These are phyloP conservation scores for Pollenia amentaria DNA, from an alignment of 2,888 invertebrate species.

Conservation along the genomic window DNA sequence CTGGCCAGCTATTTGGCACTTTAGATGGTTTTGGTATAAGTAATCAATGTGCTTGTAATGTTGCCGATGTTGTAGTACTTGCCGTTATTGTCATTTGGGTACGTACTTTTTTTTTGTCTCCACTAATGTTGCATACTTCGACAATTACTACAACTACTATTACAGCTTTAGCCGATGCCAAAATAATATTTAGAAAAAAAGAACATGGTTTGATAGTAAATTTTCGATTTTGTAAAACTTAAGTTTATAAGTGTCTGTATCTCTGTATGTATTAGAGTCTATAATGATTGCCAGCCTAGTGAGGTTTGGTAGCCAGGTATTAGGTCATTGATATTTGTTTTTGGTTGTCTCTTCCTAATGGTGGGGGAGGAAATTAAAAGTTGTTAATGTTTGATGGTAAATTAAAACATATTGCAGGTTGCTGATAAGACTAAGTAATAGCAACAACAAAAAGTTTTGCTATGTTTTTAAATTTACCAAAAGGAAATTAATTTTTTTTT, in stretches of 20 bases:
- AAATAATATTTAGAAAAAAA: slow-evolving; percentile 49
- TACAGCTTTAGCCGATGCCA: slow-evolving; percentile 65
- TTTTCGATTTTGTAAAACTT: slow-evolving; percentile 65
- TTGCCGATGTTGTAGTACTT: slow-evolving; percentile 54
- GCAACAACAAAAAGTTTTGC: slow-evolving; percentile 45
- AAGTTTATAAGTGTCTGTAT: slow-evolving; percentile 56
- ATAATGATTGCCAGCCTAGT: slow-evolving; percentile 4
- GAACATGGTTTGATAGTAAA: slow-evolving; percentile 56
- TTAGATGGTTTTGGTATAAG: slow-evolving; percentile 67
- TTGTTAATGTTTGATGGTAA: slow-evolving; percentile 74
- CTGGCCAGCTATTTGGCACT: slow-evolving; percentile 72
- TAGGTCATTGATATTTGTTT: slow-evolving; percentile 73
- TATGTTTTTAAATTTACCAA: slow-evolving; percentile 48
- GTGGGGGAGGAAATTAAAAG: slow-evolving; percentile 72
- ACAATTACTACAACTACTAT: slow-evolving; percentile 14
- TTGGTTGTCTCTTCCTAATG: slow-evolving; percentile 45
- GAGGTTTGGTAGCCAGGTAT: slow-evolving; percentile 53
- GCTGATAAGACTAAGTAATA: slow-evolving; percentile 60
- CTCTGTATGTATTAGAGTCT: slow-evolving; percentile 11
- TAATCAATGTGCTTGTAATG: slow-evolving; percentile 71
- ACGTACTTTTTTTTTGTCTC: slow-evolving; percentile 47
- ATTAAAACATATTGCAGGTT: slow-evolving; percentile 74
- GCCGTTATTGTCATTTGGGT: slow-evolving; percentile 67
- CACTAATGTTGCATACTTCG: slow-evolving; percentile 57
- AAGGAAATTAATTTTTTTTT: slow-evolving; percentile 62